These are phyloP conservation scores for Caranx melampygus DNA, from an alignment of 2,113 vertebrate genomes.

Conservation along the genomic window DNA sequence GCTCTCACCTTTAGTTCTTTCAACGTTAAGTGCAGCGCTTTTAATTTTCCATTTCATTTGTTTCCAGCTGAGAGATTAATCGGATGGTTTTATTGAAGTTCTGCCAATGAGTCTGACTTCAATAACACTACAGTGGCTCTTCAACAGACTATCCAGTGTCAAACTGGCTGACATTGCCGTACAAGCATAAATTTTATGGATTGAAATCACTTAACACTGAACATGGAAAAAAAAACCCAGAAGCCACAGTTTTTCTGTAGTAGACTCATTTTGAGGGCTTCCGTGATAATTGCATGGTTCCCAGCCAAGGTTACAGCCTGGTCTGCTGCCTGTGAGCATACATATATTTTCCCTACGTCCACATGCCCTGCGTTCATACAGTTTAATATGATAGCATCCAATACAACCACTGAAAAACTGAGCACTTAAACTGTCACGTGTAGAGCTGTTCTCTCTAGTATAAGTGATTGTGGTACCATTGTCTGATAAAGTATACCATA, in stretches of 20 bases:
- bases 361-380: not conserved
- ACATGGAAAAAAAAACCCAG: constrained; percentile 31
- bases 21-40: constrained; percentile 26
- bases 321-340: constrained; percentile 21
- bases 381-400: not conserved
- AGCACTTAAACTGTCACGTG: not conserved
- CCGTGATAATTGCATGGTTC: constrained; percentile 54
- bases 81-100: constrained; percentile 21
- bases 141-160: constrained; percentile 29
- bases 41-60: constrained; percentile 38
- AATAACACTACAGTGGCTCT: constrained; percentile 28
- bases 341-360: constrained; percentile 29
- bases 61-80: constrained; percentile 42
- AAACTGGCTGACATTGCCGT: constrained; percentile 30
- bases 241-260: constrained; percentile 39
- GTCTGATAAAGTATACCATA: not conserved
- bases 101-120: constrained; percentile 28
- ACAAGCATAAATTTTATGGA: constrained; percentile 39
- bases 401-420: constrained; percentile 2
- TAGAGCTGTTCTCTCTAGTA: not conserved
- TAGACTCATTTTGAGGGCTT: constrained; percentile 17
- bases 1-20: constrained; percentile 38
- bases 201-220: constrained; percentile 50
- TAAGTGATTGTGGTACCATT: not conserved
- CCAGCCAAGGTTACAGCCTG: constrained; percentile 27